phyloP scores from a whole-genome alignment of 2,113 vertebrate genomes.

The Aegithalos caudatus region DNA sequence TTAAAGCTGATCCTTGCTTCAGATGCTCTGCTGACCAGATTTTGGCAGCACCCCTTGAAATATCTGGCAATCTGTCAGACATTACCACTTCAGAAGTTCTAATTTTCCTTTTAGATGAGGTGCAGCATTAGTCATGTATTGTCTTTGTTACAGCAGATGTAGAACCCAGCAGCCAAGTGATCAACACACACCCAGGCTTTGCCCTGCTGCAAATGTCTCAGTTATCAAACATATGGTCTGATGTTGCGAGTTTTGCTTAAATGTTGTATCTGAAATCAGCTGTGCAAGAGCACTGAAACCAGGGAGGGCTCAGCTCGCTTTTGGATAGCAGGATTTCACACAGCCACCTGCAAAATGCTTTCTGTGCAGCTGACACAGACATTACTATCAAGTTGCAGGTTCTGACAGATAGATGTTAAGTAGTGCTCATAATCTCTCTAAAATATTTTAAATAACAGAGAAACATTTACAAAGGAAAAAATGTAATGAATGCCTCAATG shows the following conservation, averaged over 20 bases:
- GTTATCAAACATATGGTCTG: background rate
- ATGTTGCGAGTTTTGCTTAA: background rate
- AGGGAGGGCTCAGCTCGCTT: background rate
- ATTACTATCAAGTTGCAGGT: background rate
- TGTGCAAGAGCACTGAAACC: background rate
- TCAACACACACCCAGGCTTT: background rate
- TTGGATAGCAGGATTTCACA: background rate
- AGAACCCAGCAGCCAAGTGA: background rate
- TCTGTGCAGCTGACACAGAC: background rate
- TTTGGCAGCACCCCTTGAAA: background rate
- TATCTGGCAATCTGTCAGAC: background rate
- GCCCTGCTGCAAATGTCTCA: background rate
- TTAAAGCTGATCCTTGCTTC: background rate
- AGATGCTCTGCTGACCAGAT: background rate
- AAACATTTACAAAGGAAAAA: rapidly evolving
- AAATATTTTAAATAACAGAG: background rate
- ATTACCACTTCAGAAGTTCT: background rate
- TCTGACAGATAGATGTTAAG: background rate
- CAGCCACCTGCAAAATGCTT: background rate
- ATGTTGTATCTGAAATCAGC: background rate
- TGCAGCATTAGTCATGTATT: background rate
- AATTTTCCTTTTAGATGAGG: background rate
- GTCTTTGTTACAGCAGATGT: background rate
- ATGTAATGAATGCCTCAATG: background rate
- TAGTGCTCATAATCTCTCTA: background rate